These are phyloP conservation scores for Pampusana beccarii DNA, from an alignment of 2,113 vertebrate genomes.

Conservation along the genomic window DNA sequence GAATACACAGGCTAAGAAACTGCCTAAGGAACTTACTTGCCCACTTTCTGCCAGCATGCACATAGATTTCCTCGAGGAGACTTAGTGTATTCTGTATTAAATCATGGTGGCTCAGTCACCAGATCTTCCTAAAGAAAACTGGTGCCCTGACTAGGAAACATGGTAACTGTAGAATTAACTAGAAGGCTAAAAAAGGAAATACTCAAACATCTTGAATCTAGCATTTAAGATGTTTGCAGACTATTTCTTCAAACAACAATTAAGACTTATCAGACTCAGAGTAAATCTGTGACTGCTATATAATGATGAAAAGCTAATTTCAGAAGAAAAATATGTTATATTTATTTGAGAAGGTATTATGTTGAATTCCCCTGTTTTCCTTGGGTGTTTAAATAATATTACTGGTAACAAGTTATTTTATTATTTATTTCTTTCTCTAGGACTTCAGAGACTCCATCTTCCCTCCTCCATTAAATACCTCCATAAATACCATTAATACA, in stretches of 20 bases:
- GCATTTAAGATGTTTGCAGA: not conserved
- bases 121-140: not conserved
- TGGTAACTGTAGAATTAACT: not conserved
- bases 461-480: not conserved
- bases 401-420: not conserved
- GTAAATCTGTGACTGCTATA: not conserved
- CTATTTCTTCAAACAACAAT: not conserved
- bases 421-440: not conserved
- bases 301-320: not conserved
- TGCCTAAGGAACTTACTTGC: not conserved
- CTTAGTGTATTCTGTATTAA: not conserved
- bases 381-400: not conserved
- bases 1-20: not conserved
- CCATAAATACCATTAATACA: not conserved
- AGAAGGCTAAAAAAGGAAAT: not conserved
- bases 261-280: not conserved
- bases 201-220: not conserved
- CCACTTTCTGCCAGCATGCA: not conserved
- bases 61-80: not conserved
- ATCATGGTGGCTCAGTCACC: not conserved
- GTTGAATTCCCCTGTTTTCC: not conserved
- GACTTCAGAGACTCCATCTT: not conserved
- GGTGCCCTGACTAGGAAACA: not conserved
- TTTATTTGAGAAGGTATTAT: not conserved
- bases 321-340: not conserved